Conservation (phyloP, 2,797 vertebrate genomes). For the Myripristis jacobus region DNA sequence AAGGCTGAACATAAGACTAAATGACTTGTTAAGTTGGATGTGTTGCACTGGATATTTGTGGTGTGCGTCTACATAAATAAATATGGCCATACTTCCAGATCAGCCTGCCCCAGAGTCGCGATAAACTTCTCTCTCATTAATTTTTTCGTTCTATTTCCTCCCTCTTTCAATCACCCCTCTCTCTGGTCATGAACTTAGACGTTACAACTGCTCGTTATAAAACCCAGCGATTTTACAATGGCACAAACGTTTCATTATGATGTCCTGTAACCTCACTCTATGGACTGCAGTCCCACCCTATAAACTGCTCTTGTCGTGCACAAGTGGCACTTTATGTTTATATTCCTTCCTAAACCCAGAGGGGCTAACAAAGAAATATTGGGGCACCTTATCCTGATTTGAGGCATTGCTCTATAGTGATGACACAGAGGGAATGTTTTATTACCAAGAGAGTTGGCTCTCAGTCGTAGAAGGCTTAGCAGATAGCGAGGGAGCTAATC, state of each 20-base stretch:
- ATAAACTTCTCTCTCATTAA: slow-evolving; percentile 55
- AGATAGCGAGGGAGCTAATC: slow-evolving; percentile 76
- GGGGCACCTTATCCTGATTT: slow-evolving; percentile 42
- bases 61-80: slow-evolving; percentile 40
- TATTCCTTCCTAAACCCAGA: slow-evolving; percentile 40
- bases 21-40: too few species aligned
- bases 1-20: too few species aligned
- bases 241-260: slow-evolving; percentile 50
- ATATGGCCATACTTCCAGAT: slow-evolving; percentile 37
- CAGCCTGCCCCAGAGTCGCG: slow-evolving; percentile 30
- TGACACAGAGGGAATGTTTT: slow-evolving; percentile 60
- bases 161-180: slow-evolving; percentile 56
- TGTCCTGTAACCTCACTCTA: slow-evolving; percentile 38
- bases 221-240: slow-evolving; percentile 59
- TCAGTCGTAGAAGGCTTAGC: slow-evolving; percentile 61
- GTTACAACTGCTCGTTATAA: slow-evolving; percentile 65
- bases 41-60: too few species aligned
- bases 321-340: slow-evolving; percentile 64
- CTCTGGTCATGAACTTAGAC: slow-evolving; percentile 53
- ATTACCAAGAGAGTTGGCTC: slow-evolving; percentile 64
- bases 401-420: slow-evolving; percentile 37
- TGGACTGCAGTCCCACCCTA: slow-evolving; percentile 45
- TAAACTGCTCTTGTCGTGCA: slow-evolving; percentile 63
- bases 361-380: slow-evolving; percentile 21
- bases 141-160: slow-evolving; percentile 45